Evolutionary conservation across 2,797 vertebrate genomes (phyloP).

Genomic region (Micromesistius poutassou): DNA sequence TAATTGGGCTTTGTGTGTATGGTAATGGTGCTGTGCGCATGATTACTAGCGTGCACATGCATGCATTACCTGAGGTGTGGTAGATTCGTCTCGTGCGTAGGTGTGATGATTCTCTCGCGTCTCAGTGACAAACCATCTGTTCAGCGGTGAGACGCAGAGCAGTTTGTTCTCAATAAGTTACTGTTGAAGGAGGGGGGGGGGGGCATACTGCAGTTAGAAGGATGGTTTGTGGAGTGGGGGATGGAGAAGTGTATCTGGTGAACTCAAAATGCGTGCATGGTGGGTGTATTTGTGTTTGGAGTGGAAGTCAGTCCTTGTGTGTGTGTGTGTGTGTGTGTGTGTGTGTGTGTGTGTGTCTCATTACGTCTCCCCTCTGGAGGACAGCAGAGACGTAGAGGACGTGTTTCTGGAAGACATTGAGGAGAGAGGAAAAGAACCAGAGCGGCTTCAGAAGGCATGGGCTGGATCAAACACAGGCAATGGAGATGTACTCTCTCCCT

Average conservation of each 20-base stretch:
- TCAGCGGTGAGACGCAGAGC: slow-evolving; percentile 43
- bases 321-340: no score
- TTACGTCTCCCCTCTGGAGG: not conserved
- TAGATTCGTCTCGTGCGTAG: slow-evolving; percentile 28
- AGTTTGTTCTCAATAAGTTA: slow-evolving; percentile 32
- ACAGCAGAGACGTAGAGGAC: not conserved
- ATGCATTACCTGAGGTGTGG: slow-evolving; percentile 1
- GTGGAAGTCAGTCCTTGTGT: not conserved
- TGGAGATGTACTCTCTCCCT: no score
- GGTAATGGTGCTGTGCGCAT: not conserved
- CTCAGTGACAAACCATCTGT: slow-evolving; percentile 56
- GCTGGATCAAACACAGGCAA: not conserved
- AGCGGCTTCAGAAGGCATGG: not conserved
- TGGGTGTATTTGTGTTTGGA: not conserved
- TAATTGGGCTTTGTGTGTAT: not conserved
- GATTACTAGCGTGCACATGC: not conserved
- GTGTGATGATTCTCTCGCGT: slow-evolving; percentile 51
- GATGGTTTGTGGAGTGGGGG: not conserved
- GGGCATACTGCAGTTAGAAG: not conserved
- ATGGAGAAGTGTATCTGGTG: not conserved
- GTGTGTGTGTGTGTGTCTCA: no score
- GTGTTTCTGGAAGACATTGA: no score
- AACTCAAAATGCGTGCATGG: not conserved
- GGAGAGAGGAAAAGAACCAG: not conserved
- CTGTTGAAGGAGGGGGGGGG: not conserved